Base-by-base conservation (phyloP, 2,113 vertebrate genomes). In the Uria aalge region DNA sequence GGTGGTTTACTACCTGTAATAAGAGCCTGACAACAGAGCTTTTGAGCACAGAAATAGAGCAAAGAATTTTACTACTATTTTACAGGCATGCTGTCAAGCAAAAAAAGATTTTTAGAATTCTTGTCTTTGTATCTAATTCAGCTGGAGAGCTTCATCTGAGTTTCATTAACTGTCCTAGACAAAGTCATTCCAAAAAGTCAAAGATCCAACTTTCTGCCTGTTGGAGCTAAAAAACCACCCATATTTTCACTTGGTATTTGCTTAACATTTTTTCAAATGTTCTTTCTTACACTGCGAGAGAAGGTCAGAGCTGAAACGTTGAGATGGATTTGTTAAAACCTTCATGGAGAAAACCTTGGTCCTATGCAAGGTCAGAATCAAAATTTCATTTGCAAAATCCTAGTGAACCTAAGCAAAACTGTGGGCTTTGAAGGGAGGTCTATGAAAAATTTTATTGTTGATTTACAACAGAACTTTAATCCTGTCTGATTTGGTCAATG, bases 181-280 rank as follows among this genome's bases (percentile, higher is more conserved):
- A 92, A 96, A 95, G 90, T 85, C 67, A 90, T 88, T 16, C 16
- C 32, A 38, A 90, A 90, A 94, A 92, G 83, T 89, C 71, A 91
- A 92, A 86, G 72, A 52, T 92, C 41, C 40, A 67, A 52, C 47
- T 47, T 95, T 71, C 55, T 92, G 11, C 56, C 85, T 93, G 59
- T 86, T 88, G 72, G 48, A 92, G 29, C 16, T 88, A 43, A 87
- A 96, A 96, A 83, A 22, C 0, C 12, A 77, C 14, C n/a, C 41
- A 36, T 94, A 84, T 90, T 94, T 95, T 94, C 60, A 56, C 36
- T 32, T 90, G 92, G 27, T 83, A 88, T 95, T 96, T 96, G 83
- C 75, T 96, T 96, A 97, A 96, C 90, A 83, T 90, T 90, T 92
- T 89, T 90, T 85, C 19, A 80, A 85, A 94, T 77, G 72, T 88